Evolutionary conservation across 2,888 invertebrate genomes (phyloP), one percentile per base, ranked within the genome.

Genomic region (Sympetrum striolatum): DNA sequence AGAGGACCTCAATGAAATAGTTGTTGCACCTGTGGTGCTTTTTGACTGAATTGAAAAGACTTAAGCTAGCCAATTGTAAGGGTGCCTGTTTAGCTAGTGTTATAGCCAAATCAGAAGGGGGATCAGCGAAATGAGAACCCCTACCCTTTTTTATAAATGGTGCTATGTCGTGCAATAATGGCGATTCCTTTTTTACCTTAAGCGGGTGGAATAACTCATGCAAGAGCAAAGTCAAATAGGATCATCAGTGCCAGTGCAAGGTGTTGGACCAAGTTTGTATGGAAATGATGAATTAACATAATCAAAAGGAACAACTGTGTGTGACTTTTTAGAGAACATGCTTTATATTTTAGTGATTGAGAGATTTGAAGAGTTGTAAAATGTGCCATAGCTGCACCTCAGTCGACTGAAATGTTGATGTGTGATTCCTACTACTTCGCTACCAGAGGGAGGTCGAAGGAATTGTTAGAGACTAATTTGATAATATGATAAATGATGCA

Each of bases 111-210:
- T 31, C 5, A 10, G 39, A 39, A 64, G 90, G 22, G 64, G 31
- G 4, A 31, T 25, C 10, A 31, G 4, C 22, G 6, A 35, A 79
- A 80, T 22, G 80, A 37, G 39, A 39, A 3, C n/a, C 25, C 22
- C 73, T n/a, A 35, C 37, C 58, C 64, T 60, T 25, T n/a, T 31
- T 86, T 60, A 39, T 53, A 86, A 64, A 86, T 86, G 86, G 86
- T 86, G 86, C 86, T 86, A 86, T 37, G 86, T 64, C 60, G 86
- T 86, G 86, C 86, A 86, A 86, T 86, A 86, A 86, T 86, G 86
- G 58, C 64, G 37, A 39, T 60, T 37, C 86, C 82, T 82, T 58
- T 86, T 35, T 60, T 86, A 37, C 60, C 53, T 53, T 53, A 37
- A 86, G 14, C n/a, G 86, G 86, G 58, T 31, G 15, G n/a, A 60